A percentile compares a stretch with the other conserved stretches of the same genome.
These are phyloP conservation scores for Psilopsiagon aurifrons DNA, from an alignment of 2,113 vertebrate species.

Conservation along the genomic window DNA sequence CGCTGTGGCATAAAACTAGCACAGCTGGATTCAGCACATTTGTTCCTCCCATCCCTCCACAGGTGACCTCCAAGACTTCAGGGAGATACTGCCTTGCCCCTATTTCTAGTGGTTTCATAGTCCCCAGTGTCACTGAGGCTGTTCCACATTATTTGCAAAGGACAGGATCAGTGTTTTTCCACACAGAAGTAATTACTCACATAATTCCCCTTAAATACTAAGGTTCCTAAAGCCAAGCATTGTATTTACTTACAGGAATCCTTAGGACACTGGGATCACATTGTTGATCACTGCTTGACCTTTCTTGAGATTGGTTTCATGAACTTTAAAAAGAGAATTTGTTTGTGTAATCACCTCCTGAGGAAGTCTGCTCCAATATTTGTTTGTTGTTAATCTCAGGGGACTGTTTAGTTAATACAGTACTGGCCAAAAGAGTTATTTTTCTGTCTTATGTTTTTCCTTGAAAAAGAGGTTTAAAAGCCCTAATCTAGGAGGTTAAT, in stretches of 20 bases:
- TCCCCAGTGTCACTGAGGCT: not conserved
- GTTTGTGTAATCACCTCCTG: conserved; percentile 66
- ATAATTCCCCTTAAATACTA: conserved; percentile 36
- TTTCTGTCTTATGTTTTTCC: not conserved
- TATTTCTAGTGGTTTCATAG: not conserved
- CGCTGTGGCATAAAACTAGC: not conserved
- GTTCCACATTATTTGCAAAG: not conserved
- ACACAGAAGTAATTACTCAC: conserved; percentile 32
- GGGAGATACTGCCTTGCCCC: not conserved
- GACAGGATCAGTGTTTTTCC: not conserved
- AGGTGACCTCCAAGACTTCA: not conserved
- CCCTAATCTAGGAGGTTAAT: conserved; percentile 48
- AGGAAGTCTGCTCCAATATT: conserved; percentile 45
- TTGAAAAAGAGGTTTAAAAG: conserved; percentile 10
- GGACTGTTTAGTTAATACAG: conserved; percentile 54
- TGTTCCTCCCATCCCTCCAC: not conserved
- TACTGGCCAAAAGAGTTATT: conserved; percentile 40
- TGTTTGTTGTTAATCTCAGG: conserved; percentile 59
- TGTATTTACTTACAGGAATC: conserved; percentile 46
- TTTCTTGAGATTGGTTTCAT: conserved; percentile 70
- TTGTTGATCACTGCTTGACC: conserved; percentile 55
- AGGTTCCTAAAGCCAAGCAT: conserved; percentile 3
- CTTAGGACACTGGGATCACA: conserved; percentile 14
- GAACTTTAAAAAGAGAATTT: conserved; percentile 68
- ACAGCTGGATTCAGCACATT: not conserved